Base-by-base conservation (phyloP, 2,797 vertebrate species). In the Typhlichthys eigenmanni region DNA sequence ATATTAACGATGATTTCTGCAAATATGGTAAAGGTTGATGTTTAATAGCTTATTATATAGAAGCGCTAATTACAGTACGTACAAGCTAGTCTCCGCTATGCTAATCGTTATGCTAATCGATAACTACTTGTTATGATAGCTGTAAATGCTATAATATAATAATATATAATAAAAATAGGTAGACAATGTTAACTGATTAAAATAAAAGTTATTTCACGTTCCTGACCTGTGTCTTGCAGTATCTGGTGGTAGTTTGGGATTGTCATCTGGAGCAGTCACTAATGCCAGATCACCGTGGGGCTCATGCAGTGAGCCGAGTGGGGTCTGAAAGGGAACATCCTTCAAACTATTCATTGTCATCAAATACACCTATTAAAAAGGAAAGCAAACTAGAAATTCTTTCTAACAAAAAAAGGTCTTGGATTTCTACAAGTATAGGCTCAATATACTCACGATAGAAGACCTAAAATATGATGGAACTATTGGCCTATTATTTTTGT, bases 321-420 rank as follows among this genome's bases (percentile, higher is more conserved):
- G 59, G 0, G 87, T 88, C 74, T 91, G 93, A 87, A 98, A 98
- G 1, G 94, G 94, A 62, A 99, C 68, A 2, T 93, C 95, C 62
- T 98, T 95, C 64, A 98, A 86, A 60, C 84, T 80, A 74, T 79
- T 95, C 95, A 96, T 97, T 2, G 7, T 48, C 62, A 29, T 52
- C 17, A 13, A 63, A 13, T 48, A 0, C 50, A 12, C 9, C 53
- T 55, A 34, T 16, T 14, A 51, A 16, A 16, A 16, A 51, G 13
- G 24, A 51, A 1, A 10, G 11, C 14, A 51, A 51, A 17, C 13
- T 14, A 14, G 14, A 49, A n/a, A 14, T 14, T 9, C 34, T 9
- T 49, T 49, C 2, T 49, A 14, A 5, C 13, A 66, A 2, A 14
- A 2, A 24, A 8, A 50, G 1, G 5, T 61, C 9, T 5, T 55